Evolutionary conservation across 2,888 invertebrate genomes (phyloP), one percentile per base, ranked within the genome.

Genomic region (Tortricodes alternella): DNA sequence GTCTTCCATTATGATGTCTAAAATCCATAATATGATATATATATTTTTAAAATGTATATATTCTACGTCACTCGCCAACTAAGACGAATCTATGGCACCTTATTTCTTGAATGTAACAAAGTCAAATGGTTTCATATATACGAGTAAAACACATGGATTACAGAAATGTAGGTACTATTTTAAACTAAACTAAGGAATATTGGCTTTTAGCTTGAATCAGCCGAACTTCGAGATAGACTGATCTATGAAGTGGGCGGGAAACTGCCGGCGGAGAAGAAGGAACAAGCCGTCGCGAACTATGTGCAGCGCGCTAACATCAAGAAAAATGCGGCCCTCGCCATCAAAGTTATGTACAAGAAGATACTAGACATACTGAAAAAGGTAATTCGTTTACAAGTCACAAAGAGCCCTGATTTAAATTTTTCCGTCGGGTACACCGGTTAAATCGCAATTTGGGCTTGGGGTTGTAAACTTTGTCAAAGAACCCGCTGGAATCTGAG

Each of bases 261-360:
- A 63, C 67, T 90, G 18, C 84, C 89, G 0, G 85, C 91, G 0
- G 92, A 92, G 70, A 85, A 89, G 65, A 85, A 89, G 62, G 92
- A 92, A 24, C 92, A 93, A 64, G 89, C 92, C 0, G 86, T 93
- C 1, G 92, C 92, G 0, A 93, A 92, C 51, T 92, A 92, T 66
- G 93, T 93, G 9, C 93, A 94, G 66, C 88, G 92, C 53, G 93
- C 92, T 0, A 91, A 92, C 61, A 90, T 94, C 21, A 93, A 93
- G 76, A 92, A 92, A 66, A 93, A 93, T 62, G 93, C 94, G 0
- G 94, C 94, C 0, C 85, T 92, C 41, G 92, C 93, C n/a, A 93
- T 94, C 62, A 86, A 90, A 65, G 89, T 91, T 55, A 93, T 93
- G 68, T 94, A 94, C 67, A 86, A 83, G 60, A 89, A 92, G 67